These are phyloP conservation scores for Aproaerema taeniolella DNA, from an alignment of 2,888 invertebrate genomes.

Conservation along the genomic window DNA sequence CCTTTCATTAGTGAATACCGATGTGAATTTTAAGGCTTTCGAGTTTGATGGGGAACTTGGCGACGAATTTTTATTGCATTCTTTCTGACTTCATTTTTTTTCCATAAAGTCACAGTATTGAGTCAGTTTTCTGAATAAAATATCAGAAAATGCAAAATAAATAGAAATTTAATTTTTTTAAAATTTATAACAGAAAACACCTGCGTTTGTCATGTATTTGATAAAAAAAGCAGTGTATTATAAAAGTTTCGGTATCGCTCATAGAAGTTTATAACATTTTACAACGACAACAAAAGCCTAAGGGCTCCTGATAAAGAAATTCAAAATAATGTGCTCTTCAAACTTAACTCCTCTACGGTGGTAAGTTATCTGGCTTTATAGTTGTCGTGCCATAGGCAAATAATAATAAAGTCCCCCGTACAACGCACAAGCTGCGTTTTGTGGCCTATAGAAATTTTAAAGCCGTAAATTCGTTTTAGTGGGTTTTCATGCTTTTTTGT, in stretches of 20 bases:
- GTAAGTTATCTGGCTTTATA: conserved; percentile 50
- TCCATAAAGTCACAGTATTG: too few species aligned
- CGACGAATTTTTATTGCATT: too few species aligned
- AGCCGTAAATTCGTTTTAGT: conserved; percentile 31
- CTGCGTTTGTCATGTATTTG: too few species aligned
- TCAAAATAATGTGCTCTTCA: conserved; percentile 23
- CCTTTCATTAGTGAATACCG: conserved; percentile 36
- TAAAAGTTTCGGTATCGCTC: too few species aligned
- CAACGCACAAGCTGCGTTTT: conserved; percentile 38
- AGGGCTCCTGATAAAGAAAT: conserved; percentile 11
- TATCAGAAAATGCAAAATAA: too few species aligned
- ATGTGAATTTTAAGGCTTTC: conserved; percentile 23
- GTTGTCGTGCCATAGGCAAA: conserved; percentile 51
- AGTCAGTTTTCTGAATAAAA: too few species aligned
- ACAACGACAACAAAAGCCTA: too few species aligned
- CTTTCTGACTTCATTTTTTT: too few species aligned
- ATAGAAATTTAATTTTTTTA: too few species aligned
- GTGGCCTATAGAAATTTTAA: conserved; percentile 32
- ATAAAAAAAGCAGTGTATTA: too few species aligned
- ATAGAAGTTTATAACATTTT: too few species aligned
- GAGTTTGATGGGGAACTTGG: conserved; percentile 1
- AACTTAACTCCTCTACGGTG: conserved; percentile 24
- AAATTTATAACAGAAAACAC: too few species aligned
- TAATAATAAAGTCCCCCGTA: conserved; percentile 52
- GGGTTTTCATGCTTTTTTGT: conserved; percentile 1